A percentile compares a stretch with the other conserved stretches of the same genome.
Evolutionary conservation across 2,888 invertebrate species (phyloP).

Genomic region (Leptinotarsa juncta): DNA sequence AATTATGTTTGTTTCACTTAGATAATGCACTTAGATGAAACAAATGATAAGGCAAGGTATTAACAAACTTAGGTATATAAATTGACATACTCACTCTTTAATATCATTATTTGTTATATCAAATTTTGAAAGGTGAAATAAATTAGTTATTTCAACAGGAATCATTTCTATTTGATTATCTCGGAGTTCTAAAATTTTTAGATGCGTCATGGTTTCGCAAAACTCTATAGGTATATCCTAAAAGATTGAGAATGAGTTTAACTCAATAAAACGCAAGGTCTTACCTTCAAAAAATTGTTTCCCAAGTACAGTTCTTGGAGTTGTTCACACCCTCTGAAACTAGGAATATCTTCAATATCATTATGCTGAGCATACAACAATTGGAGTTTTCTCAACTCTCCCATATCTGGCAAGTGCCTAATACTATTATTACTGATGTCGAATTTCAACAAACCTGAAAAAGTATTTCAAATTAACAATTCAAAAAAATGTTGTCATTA

Average conservation of each 20-base stretch:
- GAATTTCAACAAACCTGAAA: slow-evolving; percentile 76
- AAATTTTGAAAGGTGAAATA: slow-evolving; percentile 82
- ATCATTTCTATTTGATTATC: slow-evolving; percentile 83
- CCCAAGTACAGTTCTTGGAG: slow-evolving; percentile 86
- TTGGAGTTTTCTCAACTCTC: slow-evolving; percentile 80
- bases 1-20: no score
- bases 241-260: slow-evolving; percentile 47
- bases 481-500: no score
- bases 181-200: slow-evolving; percentile 81
- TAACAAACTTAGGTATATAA: neutral
- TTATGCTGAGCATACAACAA: slow-evolving; percentile 85
- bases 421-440: slow-evolving; percentile 81
- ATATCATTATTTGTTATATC: slow-evolving; percentile 83
- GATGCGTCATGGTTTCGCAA: slow-evolving; percentile 78
- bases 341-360: slow-evolving; percentile 80
- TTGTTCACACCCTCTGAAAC: slow-evolving; percentile 79
- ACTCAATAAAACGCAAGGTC: slow-evolving; percentile 10
- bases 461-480: neutral
- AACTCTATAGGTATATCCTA: slow-evolving; percentile 79
- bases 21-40: no score
- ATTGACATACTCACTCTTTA: slow-evolving; percentile 38
- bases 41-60: neutral
- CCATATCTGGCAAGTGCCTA: slow-evolving; percentile 73
- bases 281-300: slow-evolving; percentile 83
- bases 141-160: slow-evolving; percentile 81